phyloP scores from a whole-genome alignment of 2,113 vertebrate species.

The Toxostoma redivivum region DNA sequence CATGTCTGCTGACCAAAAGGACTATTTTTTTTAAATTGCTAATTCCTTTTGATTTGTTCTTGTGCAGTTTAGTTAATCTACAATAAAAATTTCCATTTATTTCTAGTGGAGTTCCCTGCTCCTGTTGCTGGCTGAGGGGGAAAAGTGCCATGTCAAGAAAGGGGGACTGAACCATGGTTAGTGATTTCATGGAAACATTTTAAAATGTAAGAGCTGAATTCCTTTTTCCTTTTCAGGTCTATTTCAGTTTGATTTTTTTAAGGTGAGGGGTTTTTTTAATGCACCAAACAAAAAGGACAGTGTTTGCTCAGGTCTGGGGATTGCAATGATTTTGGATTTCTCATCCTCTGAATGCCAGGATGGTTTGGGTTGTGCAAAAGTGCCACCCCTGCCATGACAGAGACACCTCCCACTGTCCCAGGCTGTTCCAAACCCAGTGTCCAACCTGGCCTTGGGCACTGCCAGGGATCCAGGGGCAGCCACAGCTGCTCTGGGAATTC shows the following conservation, averaged over 20 bases:
- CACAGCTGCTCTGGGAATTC: background rate
- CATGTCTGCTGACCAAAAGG: background rate
- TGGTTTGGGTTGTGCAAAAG: background rate
- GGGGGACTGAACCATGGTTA: rapidly evolving
- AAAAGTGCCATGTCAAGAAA: background rate
- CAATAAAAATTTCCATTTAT: background rate
- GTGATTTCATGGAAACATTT: background rate
- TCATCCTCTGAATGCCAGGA: background rate
- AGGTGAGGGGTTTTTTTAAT: background rate
- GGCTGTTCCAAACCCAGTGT: background rate
- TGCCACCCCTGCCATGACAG: background rate
- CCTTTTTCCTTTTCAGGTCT: background rate
- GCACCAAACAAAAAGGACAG: background rate
- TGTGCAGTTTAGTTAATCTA: background rate
- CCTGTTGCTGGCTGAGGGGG: background rate
- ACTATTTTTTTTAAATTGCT: background rate
- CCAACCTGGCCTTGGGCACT: background rate
- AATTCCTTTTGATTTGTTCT: background rate
- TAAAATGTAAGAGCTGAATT: background rate
- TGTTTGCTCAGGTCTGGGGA: background rate
- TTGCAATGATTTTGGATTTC: background rate
- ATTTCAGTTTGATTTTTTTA: background rate
- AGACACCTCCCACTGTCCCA: background rate
- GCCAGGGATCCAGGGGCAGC: background rate
- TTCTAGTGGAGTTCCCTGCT: background rate